Conservation (phyloP, 1,140 invertebrate species). For the Saccostrea glomerata region DNA sequence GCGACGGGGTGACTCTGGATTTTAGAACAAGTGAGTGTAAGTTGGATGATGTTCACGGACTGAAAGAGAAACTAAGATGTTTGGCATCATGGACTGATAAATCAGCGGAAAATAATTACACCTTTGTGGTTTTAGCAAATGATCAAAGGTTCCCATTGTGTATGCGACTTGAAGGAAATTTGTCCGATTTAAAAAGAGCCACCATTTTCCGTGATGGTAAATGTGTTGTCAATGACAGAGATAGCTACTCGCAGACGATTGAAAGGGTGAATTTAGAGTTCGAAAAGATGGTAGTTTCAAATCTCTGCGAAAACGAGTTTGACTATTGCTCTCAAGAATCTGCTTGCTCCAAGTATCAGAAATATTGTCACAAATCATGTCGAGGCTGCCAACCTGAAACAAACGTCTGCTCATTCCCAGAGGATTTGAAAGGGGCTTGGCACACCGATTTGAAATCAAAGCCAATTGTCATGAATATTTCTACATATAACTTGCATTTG, state of each 20-base stretch:
- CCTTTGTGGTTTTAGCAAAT: constrained; percentile 65
- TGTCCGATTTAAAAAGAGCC: constrained; percentile 60
- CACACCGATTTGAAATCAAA: constrained; percentile 15
- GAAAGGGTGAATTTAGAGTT: constrained; percentile 56
- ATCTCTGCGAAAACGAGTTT: constrained; percentile 55
- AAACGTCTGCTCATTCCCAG: constrained; percentile 45
- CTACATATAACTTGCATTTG: constrained; percentile 44
- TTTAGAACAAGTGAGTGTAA: constrained; percentile 64
- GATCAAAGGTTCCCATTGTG: constrained; percentile 56
- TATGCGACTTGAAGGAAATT: constrained; percentile 57
- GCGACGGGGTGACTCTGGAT: constrained; percentile 67
- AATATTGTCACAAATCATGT: constrained; percentile 49
- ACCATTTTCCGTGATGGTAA: constrained; percentile 65
- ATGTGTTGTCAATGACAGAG: constrained; percentile 61
- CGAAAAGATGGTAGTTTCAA: constrained; percentile 45
- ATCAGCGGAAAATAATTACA: constrained; percentile 47
- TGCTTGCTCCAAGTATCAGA: constrained; percentile 41
- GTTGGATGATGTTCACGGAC: constrained; percentile 37
- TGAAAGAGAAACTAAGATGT: constrained; percentile 58
- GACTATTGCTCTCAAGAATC: constrained; percentile 44
- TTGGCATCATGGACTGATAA: constrained; percentile 65
- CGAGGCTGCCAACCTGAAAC: constrained; percentile 41
- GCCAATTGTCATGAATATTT: constrained; percentile 37
- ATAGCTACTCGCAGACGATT: constrained; percentile 45
- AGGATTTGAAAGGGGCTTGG: constrained; percentile 42